These are phyloP conservation scores for Galendromus occidentalis DNA, from an alignment of 1,140 invertebrate genomes.

Conservation along the genomic window DNA sequence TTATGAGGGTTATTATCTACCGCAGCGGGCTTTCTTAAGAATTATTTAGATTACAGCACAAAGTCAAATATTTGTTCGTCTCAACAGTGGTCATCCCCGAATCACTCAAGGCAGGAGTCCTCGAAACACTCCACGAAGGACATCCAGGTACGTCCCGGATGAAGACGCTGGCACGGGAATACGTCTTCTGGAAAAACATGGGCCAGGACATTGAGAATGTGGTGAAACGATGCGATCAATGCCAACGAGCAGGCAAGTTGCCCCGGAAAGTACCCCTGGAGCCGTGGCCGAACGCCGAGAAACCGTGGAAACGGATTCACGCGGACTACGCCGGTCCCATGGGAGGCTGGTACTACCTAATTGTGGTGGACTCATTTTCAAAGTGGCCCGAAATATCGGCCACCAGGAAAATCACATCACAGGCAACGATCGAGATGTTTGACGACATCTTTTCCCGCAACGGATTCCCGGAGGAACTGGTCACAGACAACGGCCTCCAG, in stretches of 20 bases:
- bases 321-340: slow-evolving; percentile 30
- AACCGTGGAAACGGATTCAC: slow-evolving; percentile 25
- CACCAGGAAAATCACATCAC: not conserved
- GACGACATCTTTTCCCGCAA: slow-evolving; percentile 16
- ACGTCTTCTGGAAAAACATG: slow-evolving; percentile 25
- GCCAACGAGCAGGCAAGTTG: slow-evolving; percentile 18
- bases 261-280: slow-evolving; percentile 16
- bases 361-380: slow-evolving; percentile 30
- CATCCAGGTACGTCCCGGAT: slow-evolving; percentile 24
- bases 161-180: slow-evolving; percentile 23
- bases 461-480: slow-evolving; percentile 21
- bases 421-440: slow-evolving; percentile 15
- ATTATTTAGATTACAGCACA: too few species aligned
- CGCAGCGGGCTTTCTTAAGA: too few species aligned
- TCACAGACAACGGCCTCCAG: slow-evolving; percentile 26
- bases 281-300: slow-evolving; percentile 17
- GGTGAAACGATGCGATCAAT: slow-evolving; percentile 29
- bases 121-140: slow-evolving; percentile 21
- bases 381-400: slow-evolving; percentile 33
- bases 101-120: slow-evolving; percentile 15
- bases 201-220: slow-evolving; percentile 25
- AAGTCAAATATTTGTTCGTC: too few species aligned
- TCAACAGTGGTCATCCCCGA: slow-evolving; percentile 22
- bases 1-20: too few species aligned
- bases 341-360: slow-evolving; percentile 23